Conservation (phyloP, 2,113 vertebrate genomes). For the Leuciscus idus region DNA sequence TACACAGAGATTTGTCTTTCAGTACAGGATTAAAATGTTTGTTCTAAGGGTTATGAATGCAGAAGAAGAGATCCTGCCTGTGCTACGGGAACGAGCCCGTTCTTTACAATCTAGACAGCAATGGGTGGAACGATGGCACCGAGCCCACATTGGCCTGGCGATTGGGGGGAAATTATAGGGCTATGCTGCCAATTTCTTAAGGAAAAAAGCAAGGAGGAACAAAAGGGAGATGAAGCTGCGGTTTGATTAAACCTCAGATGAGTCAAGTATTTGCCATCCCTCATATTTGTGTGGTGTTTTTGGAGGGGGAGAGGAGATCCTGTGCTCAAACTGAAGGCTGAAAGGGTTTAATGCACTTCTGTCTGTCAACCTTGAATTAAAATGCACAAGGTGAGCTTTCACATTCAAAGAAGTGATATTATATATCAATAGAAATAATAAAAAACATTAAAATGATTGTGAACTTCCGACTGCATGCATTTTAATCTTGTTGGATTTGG, state of each 20-base stretch:
- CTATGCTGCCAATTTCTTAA: slow-evolving; percentile 51
- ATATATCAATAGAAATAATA: no score
- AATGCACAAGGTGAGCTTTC: background rate
- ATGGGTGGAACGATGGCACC: slow-evolving; percentile 54
- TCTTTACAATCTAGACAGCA: slow-evolving; percentile 44
- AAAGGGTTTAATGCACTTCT: slow-evolving; percentile 17
- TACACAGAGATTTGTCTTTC: slow-evolving; percentile 40
- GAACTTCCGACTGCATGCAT: background rate
- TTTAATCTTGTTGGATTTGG: slow-evolving; percentile 1
- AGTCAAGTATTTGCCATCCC: slow-evolving; percentile 45
- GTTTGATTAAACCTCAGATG: slow-evolving; percentile 55
- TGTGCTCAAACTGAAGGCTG: slow-evolving; percentile 23
- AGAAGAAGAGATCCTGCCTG: slow-evolving; percentile 30
- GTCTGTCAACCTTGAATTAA: slow-evolving; percentile 14
- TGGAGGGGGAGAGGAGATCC: slow-evolving; percentile 16
- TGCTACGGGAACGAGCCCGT: slow-evolving; percentile 44
- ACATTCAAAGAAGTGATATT: background rate
- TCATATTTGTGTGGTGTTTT: slow-evolving; percentile 45
- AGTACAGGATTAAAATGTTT: slow-evolving; percentile 36
- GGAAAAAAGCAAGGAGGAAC: slow-evolving; percentile 56
- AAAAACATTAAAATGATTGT: background rate
- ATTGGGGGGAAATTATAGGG: slow-evolving; percentile 55
- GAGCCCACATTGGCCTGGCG: slow-evolving; percentile 50
- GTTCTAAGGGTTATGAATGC: slow-evolving; percentile 33
- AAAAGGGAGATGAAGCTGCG: slow-evolving; percentile 58